Base-by-base conservation (phyloP, 92 coral and sea anemone genomes). In the Plumapathes pennacea region DNA sequence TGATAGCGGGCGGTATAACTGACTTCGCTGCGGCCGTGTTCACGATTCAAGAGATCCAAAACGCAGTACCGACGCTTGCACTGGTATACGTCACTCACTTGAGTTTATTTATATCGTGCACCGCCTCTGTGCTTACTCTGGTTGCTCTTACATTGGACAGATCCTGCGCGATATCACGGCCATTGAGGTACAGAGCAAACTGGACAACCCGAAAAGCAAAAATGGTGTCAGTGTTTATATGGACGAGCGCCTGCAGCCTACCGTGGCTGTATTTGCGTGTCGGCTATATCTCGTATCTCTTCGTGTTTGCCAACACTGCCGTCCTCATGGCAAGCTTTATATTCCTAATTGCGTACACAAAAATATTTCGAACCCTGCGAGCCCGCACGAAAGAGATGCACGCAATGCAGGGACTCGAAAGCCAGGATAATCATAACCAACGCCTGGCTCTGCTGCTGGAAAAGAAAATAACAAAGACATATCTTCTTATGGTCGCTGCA, bases 231-330 rank as follows among this genome's bases (percentile, higher is more conserved):
- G 74, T 61, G 7, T 9, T 55, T 4, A 85, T 84, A 19, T 89
- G 97, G 97, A 36, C 69, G 20, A 31, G 77, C 24, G 60, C 97
- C 27, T 30, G 55, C 10, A 49, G 61, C 10, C 32, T 89, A 32
- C 89, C 97, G 15, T 74, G 75, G 34, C 45, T 80, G 17, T 89
- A 89, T 65, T 61, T 89, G 29, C 40, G 57, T 30, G 85, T 89
- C 17, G 97, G 92, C 10, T 80, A 64, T 60, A 50, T 85, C 14
- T 52, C 43, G 14, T 90, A 77, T 39, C 56, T 90, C 15, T 83
- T 90, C 49, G 80, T 90, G 20, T 89, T 89, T 51, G 91, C 92
- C 14, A 89, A 89, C 65, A 84, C 97, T 22, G 80, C 92, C 32
- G 69, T 89, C 4, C 61, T 50, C 18, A 40, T 76, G 28, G 81